phyloP scores from a whole-genome alignment of 1,140 invertebrate species.

The Lysiphlebus fabarum region DNA sequence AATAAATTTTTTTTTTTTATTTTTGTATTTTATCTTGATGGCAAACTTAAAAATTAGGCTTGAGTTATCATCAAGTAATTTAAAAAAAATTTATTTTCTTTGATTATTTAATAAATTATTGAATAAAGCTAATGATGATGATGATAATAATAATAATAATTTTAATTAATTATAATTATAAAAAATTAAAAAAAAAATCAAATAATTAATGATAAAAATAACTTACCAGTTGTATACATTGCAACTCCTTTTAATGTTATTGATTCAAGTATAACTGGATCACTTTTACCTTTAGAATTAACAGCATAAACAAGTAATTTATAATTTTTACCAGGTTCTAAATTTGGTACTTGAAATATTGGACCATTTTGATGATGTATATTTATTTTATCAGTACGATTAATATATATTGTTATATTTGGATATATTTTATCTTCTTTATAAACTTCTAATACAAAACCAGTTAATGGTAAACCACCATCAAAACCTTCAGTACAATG shows the following conservation, averaged over 20 bases:
- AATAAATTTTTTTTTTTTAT: background rate
- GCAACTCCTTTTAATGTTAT: slow-evolving; percentile 77
- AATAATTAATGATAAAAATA: background rate
- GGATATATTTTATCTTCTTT: slow-evolving; percentile 45
- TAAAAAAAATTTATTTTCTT: too few species aligned
- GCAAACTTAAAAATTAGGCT: too few species aligned
- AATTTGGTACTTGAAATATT: slow-evolving; percentile 68
- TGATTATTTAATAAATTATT: too few species aligned
- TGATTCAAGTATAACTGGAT: slow-evolving; percentile 73
- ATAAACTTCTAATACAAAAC: slow-evolving; percentile 74
- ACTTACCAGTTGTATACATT: slow-evolving; percentile 53
- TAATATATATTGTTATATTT: slow-evolving; percentile 42
- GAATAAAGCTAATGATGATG: too few species aligned
- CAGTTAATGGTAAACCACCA: slow-evolving; percentile 78
- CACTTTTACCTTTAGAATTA: slow-evolving; percentile 80
- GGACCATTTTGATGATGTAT: slow-evolving; percentile 51
- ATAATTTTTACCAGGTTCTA: slow-evolving; percentile 74
- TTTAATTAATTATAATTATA: background rate
- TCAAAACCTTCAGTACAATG: slow-evolving; percentile 81
- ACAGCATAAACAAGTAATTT: slow-evolving; percentile 73
- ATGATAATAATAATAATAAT: too few species aligned
- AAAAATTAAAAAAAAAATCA: background rate
- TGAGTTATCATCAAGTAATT: too few species aligned
- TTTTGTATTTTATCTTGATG: too few species aligned
- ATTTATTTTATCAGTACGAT: slow-evolving; percentile 31